phyloP scores from a whole-genome alignment of 2,113 vertebrate genomes.

The Speoplatyrhinus poulsoni region DNA sequence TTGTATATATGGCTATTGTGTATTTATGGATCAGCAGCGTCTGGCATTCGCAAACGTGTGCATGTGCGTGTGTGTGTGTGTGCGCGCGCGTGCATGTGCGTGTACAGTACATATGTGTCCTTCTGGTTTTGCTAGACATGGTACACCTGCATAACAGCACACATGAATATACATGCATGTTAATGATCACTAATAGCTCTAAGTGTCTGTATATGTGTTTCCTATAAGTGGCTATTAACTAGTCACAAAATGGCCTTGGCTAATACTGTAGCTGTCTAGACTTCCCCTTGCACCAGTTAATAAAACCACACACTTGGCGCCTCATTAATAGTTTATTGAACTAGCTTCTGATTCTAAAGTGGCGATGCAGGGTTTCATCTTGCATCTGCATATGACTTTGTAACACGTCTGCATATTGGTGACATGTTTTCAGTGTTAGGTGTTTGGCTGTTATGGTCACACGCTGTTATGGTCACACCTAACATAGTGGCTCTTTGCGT shows the following conservation, averaged over 20 bases:
- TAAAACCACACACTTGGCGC: constrained; percentile 54
- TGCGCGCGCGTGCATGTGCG: background rate
- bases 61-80: background rate
- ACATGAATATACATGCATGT: constrained; percentile 57
- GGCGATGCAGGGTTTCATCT: constrained; percentile 40
- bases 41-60: background rate
- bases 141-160: constrained; percentile 44
- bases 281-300: constrained; percentile 34
- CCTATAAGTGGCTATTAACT: constrained; percentile 51
- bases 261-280: constrained; percentile 55
- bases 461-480: constrained; percentile 2
- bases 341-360: constrained; percentile 42
- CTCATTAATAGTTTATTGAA: constrained; percentile 55
- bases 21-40: background rate
- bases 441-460: constrained; percentile 13
- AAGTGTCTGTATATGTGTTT: constrained; percentile 55
- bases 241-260: constrained; percentile 53
- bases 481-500: no score
- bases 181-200: constrained; percentile 56
- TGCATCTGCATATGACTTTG: constrained; percentile 50
- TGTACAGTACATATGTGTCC: background rate
- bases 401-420: constrained; percentile 52
- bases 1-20: background rate
- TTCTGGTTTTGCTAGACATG: constrained; percentile 20
- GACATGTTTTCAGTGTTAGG: constrained; percentile 43